Evolutionary conservation across 2,797 vertebrate species (phyloP).

Genomic region (Tympanoctomys barrerae): DNA sequence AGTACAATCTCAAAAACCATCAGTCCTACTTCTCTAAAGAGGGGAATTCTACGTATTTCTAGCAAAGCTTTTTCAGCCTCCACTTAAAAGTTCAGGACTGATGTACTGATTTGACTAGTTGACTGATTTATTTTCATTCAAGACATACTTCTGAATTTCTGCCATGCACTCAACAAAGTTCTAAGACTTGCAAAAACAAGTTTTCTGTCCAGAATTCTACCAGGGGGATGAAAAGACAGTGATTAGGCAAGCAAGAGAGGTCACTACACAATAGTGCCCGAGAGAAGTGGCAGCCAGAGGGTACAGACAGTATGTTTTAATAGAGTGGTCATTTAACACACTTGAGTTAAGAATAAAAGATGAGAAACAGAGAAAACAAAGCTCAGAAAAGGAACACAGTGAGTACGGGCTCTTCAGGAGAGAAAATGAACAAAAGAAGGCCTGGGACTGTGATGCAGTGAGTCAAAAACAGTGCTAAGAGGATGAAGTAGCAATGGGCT

Average conservation of each 20-base stretch:
- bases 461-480: not conserved
- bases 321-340: not conserved
- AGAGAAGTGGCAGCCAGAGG: not conserved
- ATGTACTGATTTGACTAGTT: not conserved
- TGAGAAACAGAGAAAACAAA: not conserved
- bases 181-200: slow-evolving; percentile 17
- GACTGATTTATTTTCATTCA: not conserved
- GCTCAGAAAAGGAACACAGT: not conserved
- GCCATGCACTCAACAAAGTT: not conserved
- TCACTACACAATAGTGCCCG: not conserved
- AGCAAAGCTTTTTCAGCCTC: not conserved
- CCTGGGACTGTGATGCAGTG: not conserved
- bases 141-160: slow-evolving; percentile 40
- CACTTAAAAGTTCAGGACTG: not conserved
- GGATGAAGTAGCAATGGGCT: not conserved
- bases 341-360: not conserved
- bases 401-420: not conserved
- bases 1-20: not conserved
- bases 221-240: not conserved
- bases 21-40: not conserved
- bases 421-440: not conserved
- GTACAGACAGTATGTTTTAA: not conserved
- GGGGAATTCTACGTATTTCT: not conserved
- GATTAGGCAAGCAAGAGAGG: not conserved
- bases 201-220: not conserved